Conservation (phyloP, 2,113 vertebrate species). For the Myxocyprinus asiaticus region DNA sequence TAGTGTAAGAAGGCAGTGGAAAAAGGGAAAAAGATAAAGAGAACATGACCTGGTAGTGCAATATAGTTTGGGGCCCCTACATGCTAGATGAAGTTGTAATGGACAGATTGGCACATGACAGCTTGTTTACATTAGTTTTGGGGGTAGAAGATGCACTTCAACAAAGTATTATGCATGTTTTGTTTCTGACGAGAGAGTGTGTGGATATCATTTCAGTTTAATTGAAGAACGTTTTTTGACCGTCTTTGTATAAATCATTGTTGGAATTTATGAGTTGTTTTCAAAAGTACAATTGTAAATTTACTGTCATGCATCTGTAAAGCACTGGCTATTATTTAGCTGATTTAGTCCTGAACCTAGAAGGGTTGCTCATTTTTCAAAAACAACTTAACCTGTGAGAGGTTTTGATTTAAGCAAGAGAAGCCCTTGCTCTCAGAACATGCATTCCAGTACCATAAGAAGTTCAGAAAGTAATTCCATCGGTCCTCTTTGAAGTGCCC, state of each 20-base stretch:
- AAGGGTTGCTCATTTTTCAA: background rate
- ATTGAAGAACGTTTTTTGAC: background rate
- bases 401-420: constrained; percentile 34
- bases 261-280: background rate
- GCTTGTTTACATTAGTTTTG: background rate
- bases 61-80: background rate
- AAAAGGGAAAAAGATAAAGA: background rate
- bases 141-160: background rate
- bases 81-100: background rate
- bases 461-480: constrained; percentile 38
- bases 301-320: background rate
- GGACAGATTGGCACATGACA: background rate
- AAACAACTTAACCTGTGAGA: constrained; percentile 3
- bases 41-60: background rate
- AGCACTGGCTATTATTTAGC: background rate
- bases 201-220: background rate
- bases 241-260: background rate
- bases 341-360: background rate
- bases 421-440: constrained; percentile 9
- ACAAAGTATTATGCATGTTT: no score
- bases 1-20: background rate
- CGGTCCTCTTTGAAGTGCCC: constrained; percentile 48
- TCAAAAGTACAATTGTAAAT: background rate
- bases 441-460: constrained; percentile 42
- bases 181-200: no score